Percentiles rank a stretch among this genome's conserved stretches.
These are phyloP conservation scores for Cryptoprocta ferox DNA, from an alignment of 2,797 vertebrate species.

Conservation along the genomic window DNA sequence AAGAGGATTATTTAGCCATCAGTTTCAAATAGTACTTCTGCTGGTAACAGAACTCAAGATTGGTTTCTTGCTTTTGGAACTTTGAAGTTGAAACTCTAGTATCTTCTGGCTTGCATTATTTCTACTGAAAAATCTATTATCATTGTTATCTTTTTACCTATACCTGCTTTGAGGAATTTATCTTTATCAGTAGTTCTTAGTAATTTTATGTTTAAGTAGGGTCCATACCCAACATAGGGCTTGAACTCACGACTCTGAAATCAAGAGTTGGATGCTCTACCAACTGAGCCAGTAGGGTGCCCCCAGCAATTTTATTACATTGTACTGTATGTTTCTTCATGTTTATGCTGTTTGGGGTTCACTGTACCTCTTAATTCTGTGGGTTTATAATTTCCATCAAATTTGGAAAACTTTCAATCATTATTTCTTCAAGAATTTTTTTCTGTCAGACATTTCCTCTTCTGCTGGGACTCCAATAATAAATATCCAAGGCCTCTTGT, in stretches of 20 bases:
- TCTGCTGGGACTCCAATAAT: background rate
- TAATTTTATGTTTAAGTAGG: background rate
- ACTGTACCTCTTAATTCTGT: background rate
- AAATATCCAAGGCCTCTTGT: background rate
- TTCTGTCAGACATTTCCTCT: background rate
- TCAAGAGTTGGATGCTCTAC: too few relatives aligned
- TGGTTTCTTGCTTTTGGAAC: background rate
- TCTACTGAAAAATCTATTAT: background rate
- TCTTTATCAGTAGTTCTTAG: background rate
- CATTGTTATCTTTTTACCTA: background rate
- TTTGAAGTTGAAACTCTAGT: background rate
- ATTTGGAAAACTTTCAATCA: background rate
- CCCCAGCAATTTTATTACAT: background rate
- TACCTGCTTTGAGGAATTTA: background rate
- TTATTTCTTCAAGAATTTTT: background rate
- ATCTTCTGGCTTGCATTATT: background rate
- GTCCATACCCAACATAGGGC: too few relatives aligned
- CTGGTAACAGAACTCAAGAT: background rate
- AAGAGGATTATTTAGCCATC: background rate
- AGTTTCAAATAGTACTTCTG: background rate
- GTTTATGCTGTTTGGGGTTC: background rate
- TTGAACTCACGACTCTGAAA: too few relatives aligned
- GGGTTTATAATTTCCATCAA: background rate
- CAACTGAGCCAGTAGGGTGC: too few relatives aligned
- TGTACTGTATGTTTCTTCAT: background rate